Base-by-base conservation (phyloP, 2,113 vertebrate genomes). In the Labeo rohita region DNA sequence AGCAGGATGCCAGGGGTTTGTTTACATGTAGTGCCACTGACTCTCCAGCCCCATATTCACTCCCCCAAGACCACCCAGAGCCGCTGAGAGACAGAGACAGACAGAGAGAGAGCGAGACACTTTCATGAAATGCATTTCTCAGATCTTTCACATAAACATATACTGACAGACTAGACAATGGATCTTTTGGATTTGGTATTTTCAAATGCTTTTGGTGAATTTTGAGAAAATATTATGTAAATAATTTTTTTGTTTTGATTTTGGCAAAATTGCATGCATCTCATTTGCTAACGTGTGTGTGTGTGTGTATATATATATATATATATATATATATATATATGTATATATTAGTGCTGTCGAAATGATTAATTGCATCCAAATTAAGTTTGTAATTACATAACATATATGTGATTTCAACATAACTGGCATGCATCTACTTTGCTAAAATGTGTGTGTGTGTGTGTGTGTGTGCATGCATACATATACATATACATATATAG, bases 1-100 rank as follows among this genome's bases (percentile, higher is more conserved):
- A 23, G 52, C 39, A 75, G 47, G 36, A 73, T 96, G 95, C 95
- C 94, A 96, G 96, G 95, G 92, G 95, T 95, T 95, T 94, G 95
- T 95, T 96, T 97, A 98, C 97, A 99, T 98, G 97, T 98, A 98
- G 95, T 97, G 97, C 98, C 97, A 99, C 93, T 98, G 97, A 93
- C 97, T 97, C 93, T 98, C 97, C 96, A 98, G 96, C 88, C 97
- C 97, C 96, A 98, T 97, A 94, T 97, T 97, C 96, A 98, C 96
- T 94, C 96, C 96, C 93, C 82, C 82, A 45, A 97, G 96, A 92
- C 97, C 97, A 94, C 96, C 97, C 94, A 98, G 94, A 91, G 96
- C 93, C 94, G 96, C 98, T 98, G 95, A 90, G 92, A 93, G 95
- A 96, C 92, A 96, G n/a, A 94, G 89, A 93, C 95, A 96, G 87